Percentiles rank a stretch among this genome's conserved stretches.
Evolutionary conservation across 2,113 vertebrate species (phyloP).

Genomic region (Zosterops japonicus): DNA sequence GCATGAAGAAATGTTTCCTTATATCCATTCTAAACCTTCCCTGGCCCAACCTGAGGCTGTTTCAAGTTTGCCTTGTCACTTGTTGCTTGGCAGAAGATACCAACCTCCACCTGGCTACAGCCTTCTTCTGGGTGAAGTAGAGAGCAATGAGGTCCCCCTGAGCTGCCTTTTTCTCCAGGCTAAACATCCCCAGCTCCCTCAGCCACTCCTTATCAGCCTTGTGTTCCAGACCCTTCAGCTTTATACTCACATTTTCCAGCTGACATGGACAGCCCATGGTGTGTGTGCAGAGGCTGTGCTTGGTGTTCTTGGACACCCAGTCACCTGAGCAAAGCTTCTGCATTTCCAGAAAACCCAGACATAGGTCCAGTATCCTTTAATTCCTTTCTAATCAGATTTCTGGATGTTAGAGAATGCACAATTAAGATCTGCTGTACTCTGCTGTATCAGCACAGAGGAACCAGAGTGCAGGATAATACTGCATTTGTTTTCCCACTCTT

Average conservation of each 20-base stretch:
- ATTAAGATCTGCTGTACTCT: not conserved
- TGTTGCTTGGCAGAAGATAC: not conserved
- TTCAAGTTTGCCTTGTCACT: not conserved
- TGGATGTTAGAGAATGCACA: not conserved
- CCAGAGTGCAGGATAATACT: not conserved
- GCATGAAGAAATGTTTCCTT: not conserved
- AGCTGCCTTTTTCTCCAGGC: not conserved
- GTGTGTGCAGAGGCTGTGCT: not conserved
- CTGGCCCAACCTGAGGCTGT: not conserved
- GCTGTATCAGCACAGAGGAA: not conserved
- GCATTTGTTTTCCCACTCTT: not conserved
- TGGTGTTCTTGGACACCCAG: not conserved
- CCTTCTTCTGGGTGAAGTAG: not conserved
- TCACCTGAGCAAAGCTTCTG: not conserved
- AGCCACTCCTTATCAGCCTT: not conserved
- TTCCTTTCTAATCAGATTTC: conserved; percentile 32
- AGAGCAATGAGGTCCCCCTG: not conserved
- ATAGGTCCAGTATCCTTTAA: not conserved
- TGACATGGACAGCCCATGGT: rapidly evolving
- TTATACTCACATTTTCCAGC: not conserved
- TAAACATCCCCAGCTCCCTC: not conserved
- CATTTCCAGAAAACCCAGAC: not conserved
- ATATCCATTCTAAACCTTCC: not conserved
- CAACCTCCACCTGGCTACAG: not conserved
- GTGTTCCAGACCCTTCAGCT: not conserved